These are phyloP conservation scores for Allophyes oxyacanthae DNA, from an alignment of 2,888 invertebrate genomes.

Conservation along the genomic window DNA sequence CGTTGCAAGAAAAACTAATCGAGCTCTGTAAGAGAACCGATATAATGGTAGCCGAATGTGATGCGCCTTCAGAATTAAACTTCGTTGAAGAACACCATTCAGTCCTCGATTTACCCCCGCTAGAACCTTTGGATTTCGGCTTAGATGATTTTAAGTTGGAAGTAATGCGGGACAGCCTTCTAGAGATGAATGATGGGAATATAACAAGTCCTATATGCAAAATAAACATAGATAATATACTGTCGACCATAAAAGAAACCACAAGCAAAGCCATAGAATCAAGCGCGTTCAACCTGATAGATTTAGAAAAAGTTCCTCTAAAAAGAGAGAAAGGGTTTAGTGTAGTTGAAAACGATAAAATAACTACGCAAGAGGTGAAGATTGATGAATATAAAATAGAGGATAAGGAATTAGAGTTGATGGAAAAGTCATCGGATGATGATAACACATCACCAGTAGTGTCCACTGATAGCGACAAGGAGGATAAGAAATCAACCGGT, in stretches of 20 bases:
- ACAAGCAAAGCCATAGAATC: conserved; percentile 74
- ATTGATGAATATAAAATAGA: conserved; percentile 78
- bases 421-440: conserved; percentile 90
- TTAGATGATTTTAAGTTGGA: conserved; percentile 84
- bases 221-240: conserved; percentile 83
- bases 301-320: conserved; percentile 79
- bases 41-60: conserved; percentile 86
- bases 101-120: conserved; percentile 76
- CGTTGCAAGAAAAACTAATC: conserved; percentile 80
- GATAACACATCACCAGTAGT: conserved; percentile 85
- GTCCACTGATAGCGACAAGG: conserved; percentile 89
- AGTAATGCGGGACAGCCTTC: conserved; percentile 82
- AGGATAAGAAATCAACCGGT: conserved; percentile 79
- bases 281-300: conserved; percentile 81
- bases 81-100: conserved; percentile 86
- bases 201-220: conserved; percentile 83
- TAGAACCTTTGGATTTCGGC: conserved; percentile 80
- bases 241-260: conserved; percentile 81
- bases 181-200: conserved; percentile 75
- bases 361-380: conserved; percentile 79
- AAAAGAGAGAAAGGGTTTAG: conserved; percentile 81
- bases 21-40: conserved; percentile 84
- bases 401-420: conserved; percentile 72
- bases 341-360: conserved; percentile 80
- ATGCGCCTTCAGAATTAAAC: conserved; percentile 79